These are phyloP conservation scores for Acyrthosiphon pisum DNA, from an alignment of 1,140 invertebrate genomes.

Conservation along the genomic window DNA sequence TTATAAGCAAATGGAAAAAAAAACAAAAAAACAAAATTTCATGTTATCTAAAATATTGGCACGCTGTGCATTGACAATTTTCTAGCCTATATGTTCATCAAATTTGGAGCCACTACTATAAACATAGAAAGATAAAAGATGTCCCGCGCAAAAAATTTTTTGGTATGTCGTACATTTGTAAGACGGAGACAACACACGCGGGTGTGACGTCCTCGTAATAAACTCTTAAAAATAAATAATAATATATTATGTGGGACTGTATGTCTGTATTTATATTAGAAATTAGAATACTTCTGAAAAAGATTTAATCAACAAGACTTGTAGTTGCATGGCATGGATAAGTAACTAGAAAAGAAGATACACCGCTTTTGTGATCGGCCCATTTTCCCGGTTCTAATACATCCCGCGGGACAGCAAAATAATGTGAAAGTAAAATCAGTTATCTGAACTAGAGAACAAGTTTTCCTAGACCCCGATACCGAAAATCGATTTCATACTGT, in stretches of 20 bases:
- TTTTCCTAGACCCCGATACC: neutral
- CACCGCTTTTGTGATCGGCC: neutral
- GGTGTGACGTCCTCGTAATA: too few species aligned
- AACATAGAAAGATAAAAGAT: too few species aligned
- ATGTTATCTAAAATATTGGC: too few species aligned
- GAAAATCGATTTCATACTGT: too few species aligned
- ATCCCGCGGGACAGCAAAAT: neutral
- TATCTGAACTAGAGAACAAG: neutral
- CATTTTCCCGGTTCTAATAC: neutral
- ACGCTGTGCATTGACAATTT: too few species aligned
- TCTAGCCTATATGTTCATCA: too few species aligned
- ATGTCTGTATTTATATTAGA: neutral
- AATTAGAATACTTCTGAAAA: neutral
- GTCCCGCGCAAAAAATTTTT: too few species aligned
- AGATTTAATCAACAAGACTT: neutral
- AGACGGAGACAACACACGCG: too few species aligned
- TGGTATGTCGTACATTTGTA: too few species aligned
- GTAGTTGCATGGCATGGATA: neutral
- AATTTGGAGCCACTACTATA: too few species aligned
- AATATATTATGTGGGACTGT: neutral
- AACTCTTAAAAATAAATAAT: neutral
- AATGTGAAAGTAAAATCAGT: neutral
- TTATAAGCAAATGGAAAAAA: too few species aligned
- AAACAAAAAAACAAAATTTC: too few species aligned
- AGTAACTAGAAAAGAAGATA: neutral